Conservation (phyloP, 2,797 vertebrate genomes). For the Danionella dracula region DNA sequence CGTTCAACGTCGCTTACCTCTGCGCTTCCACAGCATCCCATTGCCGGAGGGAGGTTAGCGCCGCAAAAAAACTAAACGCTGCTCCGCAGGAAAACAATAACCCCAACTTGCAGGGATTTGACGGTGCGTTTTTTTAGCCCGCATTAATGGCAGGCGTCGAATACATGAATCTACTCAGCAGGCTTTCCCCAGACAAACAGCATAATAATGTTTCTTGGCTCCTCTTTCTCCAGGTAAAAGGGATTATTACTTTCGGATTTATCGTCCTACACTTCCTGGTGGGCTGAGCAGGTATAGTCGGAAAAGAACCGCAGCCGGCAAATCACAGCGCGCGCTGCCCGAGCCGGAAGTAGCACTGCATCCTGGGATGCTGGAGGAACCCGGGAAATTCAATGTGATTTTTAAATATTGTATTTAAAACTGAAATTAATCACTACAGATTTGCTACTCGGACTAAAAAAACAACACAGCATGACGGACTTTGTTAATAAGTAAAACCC, state of each 20-base stretch:
- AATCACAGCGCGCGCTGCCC: slow-evolving; percentile 66
- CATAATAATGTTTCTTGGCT: slow-evolving; percentile 50
- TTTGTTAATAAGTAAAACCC: too few species aligned
- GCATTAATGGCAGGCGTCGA: slow-evolving; percentile 54
- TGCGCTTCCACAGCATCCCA: slow-evolving; percentile 78
- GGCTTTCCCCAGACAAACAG: slow-evolving; percentile 36
- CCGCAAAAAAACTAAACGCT: slow-evolving; percentile 53
- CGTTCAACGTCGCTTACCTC: slow-evolving; percentile 63
- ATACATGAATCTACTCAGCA: slow-evolving; percentile 36
- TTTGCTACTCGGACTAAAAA: too few species aligned
- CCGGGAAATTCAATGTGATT: slow-evolving; percentile 40
- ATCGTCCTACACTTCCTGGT: slow-evolving; percentile 70
- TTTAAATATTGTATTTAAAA: too few species aligned
- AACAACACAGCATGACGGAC: too few species aligned
- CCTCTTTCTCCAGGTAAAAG: slow-evolving; percentile 49
- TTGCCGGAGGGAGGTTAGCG: slow-evolving; percentile 64
- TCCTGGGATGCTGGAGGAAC: slow-evolving; percentile 39
- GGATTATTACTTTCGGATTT: slow-evolving; percentile 65
- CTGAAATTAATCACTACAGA: too few species aligned
- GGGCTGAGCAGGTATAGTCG: slow-evolving; percentile 65
- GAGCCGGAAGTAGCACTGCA: slow-evolving; percentile 29
- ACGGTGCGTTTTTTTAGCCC: slow-evolving; percentile 46
- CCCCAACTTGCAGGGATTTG: slow-evolving; percentile 56
- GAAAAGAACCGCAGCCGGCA: slow-evolving; percentile 58
- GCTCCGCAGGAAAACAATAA: slow-evolving; percentile 57